phyloP scores from a whole-genome alignment of 2,888 invertebrate genomes.

The Monoplex corrugatus region DNA sequence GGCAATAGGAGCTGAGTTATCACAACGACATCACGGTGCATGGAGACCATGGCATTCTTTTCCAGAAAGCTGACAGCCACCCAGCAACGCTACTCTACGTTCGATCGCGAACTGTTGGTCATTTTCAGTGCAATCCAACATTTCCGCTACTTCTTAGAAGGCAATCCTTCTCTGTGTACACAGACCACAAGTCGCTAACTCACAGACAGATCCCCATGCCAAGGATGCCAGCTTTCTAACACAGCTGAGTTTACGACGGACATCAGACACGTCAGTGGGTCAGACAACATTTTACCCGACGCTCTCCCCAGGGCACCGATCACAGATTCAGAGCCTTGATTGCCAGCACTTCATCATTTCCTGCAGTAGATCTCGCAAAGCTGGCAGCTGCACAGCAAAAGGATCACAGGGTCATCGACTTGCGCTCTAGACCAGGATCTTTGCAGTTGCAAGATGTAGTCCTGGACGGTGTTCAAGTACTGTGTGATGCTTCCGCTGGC shows the following conservation, averaged over 20 bases:
- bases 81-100: background rate
- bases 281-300: background rate
- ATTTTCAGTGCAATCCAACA: background rate
- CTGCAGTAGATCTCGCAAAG: background rate
- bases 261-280: slow-evolving; percentile 23
- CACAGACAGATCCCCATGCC: slow-evolving; percentile 3
- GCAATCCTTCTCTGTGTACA: background rate
- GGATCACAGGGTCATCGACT: background rate
- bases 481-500: background rate
- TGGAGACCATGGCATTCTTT: background rate
- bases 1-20: background rate
- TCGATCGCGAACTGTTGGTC: background rate
- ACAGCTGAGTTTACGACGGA: background rate
- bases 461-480: background rate
- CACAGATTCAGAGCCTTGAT: background rate
- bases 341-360: background rate
- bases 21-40: background rate
- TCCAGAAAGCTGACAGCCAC: too few species aligned
- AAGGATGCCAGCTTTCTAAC: slow-evolving; percentile 2
- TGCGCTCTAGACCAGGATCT: background rate
- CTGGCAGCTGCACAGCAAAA: background rate
- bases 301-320: background rate
- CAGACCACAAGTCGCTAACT: background rate
- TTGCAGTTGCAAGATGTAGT: background rate
- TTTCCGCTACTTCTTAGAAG: background rate